Base-by-base conservation (phyloP, 2,888 invertebrate species). In the Synanthedon vespiformis region DNA sequence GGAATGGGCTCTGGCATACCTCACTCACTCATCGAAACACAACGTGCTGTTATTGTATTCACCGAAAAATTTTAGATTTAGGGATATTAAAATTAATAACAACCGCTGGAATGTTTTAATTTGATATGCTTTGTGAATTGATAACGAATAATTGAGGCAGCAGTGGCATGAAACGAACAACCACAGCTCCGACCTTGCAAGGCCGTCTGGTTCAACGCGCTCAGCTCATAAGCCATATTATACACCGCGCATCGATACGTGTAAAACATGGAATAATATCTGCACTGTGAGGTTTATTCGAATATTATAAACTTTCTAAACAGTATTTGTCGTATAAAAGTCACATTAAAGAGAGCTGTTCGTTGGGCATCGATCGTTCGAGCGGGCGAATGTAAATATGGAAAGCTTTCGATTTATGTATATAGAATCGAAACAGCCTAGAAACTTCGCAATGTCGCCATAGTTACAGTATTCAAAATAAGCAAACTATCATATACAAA, bases 181-280 rank as follows among this genome's bases (percentile, higher is more conserved):
- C 8, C 10, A 34, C 34, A 44, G 13, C 11, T 10, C n/a, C 14
- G 67, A 68, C 74, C 73, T 75, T 74, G 70, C 72, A 72, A 77
- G 75, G 76, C 63, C 68, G 66, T 58, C 63, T 58, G 59, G 61
- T 55, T 58, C 22, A 44, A 14, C 44, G 48, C 22, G 11, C 11
- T 16, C 48, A 22, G 22, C 22, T 22, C 22, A 22, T 22, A 44
- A 16, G 16, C 16, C 16, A 16, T 16, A 16, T 10, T 48, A n/a
- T n/a, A n/a, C n/a, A 16, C 16, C 16, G 48, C 48, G 48, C 48
- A 48, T 48, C 16, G 16, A 16, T 22, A 11, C 22, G 6, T 44
- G 11, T n/a, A 44, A n/a, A 13, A 44, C 1, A 44, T 44, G 2
- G 2, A 34, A 34, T 34, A 34, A 34, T 34, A 34, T 8, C 34